phyloP scores from a whole-genome alignment of 2,797 vertebrate species.

The Agapornis canus region DNA sequence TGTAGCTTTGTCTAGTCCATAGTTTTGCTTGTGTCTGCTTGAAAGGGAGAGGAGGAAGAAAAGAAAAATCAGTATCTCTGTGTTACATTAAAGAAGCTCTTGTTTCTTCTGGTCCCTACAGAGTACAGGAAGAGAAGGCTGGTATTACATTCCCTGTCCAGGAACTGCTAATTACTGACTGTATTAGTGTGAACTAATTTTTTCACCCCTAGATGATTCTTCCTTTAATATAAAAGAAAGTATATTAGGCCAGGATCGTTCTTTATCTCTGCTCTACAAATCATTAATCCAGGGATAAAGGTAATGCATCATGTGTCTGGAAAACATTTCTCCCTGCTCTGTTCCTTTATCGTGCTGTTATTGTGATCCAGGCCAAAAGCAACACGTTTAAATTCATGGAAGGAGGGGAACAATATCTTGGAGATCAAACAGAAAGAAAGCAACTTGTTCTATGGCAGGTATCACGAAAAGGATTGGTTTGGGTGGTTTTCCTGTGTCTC shows the following conservation, averaged over 20 bases:
- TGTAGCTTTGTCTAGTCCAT: neutral
- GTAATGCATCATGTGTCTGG: neutral
- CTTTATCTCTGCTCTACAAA: neutral
- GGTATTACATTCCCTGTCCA: neutral
- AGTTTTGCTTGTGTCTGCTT: neutral
- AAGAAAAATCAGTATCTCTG: neutral
- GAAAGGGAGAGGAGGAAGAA: neutral
- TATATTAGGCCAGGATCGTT: neutral
- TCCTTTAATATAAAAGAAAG: neutral
- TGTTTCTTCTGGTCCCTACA: neutral
- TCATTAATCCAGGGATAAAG: neutral
- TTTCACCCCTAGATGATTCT: neutral
- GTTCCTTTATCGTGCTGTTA: neutral
- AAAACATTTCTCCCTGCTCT: neutral
- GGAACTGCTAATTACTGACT: neutral
- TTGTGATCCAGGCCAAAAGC: neutral
- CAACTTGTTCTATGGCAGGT: neutral
- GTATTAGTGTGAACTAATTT: neutral
- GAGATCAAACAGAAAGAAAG: neutral
- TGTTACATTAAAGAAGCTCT: neutral
- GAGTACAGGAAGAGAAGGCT: neutral
- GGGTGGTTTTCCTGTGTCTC: neutral
- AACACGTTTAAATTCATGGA: rapidly evolving
- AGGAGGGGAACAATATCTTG: neutral
- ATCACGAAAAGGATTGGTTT: neutral